Evolutionary conservation across 2,113 vertebrate genomes (phyloP).

Genomic region (Cyprinodon brontotheroides): DNA sequence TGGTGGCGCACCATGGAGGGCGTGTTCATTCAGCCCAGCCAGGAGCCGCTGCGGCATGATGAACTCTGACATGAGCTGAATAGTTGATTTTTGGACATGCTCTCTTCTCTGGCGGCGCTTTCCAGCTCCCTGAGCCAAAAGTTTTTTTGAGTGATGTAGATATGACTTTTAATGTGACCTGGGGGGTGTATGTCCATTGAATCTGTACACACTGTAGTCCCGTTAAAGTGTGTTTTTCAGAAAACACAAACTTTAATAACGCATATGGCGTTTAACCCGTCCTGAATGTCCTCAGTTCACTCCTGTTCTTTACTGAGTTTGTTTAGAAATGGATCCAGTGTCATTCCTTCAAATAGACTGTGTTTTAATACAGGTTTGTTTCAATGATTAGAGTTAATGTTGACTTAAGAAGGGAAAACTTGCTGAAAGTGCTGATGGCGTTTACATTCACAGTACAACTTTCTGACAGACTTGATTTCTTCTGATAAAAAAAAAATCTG

Average conservation of each 20-base stretch:
- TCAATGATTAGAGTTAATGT: not conserved
- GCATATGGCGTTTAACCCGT: not conserved
- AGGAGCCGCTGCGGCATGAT: slow-evolving; percentile 81
- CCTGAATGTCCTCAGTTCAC: not conserved
- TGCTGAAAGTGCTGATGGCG: not conserved
- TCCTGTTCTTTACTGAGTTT: not conserved
- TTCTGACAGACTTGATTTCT: not conserved
- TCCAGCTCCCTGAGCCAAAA: slow-evolving; percentile 21
- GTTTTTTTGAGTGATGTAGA: slow-evolving; percentile 2
- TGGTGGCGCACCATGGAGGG: slow-evolving; percentile 97
- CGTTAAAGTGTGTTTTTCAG: too few species aligned
- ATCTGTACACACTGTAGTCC: not conserved
- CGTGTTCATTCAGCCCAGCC: slow-evolving; percentile 91
- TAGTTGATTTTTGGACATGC: not conserved
- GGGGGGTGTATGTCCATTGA: not conserved
- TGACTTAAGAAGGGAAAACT: not conserved
- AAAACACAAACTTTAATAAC: not conserved
- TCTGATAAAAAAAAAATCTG: not conserved
- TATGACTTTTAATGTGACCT: not conserved
- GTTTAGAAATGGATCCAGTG: not conserved
- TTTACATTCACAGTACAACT: not conserved
- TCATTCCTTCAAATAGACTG: not conserved
- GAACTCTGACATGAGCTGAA: slow-evolving; percentile 83
- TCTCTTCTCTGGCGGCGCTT: not conserved
- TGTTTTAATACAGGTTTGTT: not conserved